phyloP scores from a whole-genome alignment of 2,888 invertebrate genomes.

The Timandra comae region DNA sequence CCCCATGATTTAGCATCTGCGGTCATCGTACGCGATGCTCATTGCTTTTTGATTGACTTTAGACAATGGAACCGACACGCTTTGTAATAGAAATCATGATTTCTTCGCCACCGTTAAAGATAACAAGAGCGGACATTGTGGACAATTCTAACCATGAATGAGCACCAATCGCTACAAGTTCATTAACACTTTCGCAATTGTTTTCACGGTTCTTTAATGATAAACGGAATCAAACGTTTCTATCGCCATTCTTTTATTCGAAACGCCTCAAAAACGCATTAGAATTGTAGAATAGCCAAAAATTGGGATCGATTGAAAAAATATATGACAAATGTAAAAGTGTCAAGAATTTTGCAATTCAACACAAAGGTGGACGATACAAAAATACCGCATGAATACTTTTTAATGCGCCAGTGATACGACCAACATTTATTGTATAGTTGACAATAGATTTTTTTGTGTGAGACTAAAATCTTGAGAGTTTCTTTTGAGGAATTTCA shows the following conservation, averaged over 20 bases:
- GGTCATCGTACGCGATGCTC: constrained; percentile 67
- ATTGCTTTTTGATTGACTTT: constrained; percentile 59
- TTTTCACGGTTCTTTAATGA: constrained; percentile 60
- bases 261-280: too few relatives aligned
- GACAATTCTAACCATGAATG: constrained; percentile 51
- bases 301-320: constrained; percentile 32
- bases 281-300: constrained; percentile 17
- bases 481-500: constrained; percentile 64
- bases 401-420: constrained; percentile 76
- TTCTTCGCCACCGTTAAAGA: constrained; percentile 47
- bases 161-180: constrained; percentile 46
- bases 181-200: constrained; percentile 68
- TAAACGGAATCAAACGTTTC: constrained; percentile 40
- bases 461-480: constrained; percentile 64
- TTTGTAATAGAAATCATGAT: constrained; percentile 44
- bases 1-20: constrained; percentile 62
- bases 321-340: constrained; percentile 60
- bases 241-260: constrained; percentile 31
- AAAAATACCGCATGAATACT: constrained; percentile 74
- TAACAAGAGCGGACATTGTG: constrained; percentile 50
- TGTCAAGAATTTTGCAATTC: constrained; percentile 63
- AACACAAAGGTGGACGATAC: constrained; percentile 57
- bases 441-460: constrained; percentile 65
- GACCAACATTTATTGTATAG: constrained; percentile 65
- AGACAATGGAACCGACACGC: constrained; percentile 64